Base-by-base conservation (phyloP, 2,888 invertebrate genomes). In the Agrotis puta region DNA sequence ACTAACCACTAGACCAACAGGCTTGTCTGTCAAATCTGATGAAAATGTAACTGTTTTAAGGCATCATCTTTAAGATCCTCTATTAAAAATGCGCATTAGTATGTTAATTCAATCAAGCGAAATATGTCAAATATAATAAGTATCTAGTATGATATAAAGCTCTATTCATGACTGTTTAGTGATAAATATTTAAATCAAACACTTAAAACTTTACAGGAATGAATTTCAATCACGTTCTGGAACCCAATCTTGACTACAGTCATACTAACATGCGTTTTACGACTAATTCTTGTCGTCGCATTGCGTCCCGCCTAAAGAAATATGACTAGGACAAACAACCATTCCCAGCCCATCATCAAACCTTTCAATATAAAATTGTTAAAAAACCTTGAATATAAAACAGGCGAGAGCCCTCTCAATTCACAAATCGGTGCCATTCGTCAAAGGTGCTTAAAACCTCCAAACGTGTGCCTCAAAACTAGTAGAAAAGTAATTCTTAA, bases 311-410 rank as follows among this genome's bases (percentile, higher is more conserved):
- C 11, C 22, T 3, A 47, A 47, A 27, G 1, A 20, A 14, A 47
- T 4, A 18, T 33, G 64, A 65, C 18, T 65, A 65, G 18, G 22
- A 11, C 20, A 27, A 56, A 43, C 7, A 59, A 39, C 39, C 18
- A 14, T 47, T 13, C n/a, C 20, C 3, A 67, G 9, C 14, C 33
- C 20, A 45, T 14, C 45, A 48, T n/a, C 13, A 48, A 77, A 45
- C 27, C 16, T 14, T 58, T 54, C 5, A 1, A 27, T 77, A 77
- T 33, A 77, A 77, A 71, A 63, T 20, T 51, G n/a, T 53, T 71
- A 70, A 22, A 63, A 77, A 74, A 64, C 24, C 14, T 45, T 53
- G 51, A 51, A 70, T 77, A 77, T 16, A 64, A 75, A 77, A 71
- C 53, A 18, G 50, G 39, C 39, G 27, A 71, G 13, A 53, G 13